Evolutionary conservation across 2,888 invertebrate genomes (phyloP).

Genomic region (Chrysomela aeneicollis): DNA sequence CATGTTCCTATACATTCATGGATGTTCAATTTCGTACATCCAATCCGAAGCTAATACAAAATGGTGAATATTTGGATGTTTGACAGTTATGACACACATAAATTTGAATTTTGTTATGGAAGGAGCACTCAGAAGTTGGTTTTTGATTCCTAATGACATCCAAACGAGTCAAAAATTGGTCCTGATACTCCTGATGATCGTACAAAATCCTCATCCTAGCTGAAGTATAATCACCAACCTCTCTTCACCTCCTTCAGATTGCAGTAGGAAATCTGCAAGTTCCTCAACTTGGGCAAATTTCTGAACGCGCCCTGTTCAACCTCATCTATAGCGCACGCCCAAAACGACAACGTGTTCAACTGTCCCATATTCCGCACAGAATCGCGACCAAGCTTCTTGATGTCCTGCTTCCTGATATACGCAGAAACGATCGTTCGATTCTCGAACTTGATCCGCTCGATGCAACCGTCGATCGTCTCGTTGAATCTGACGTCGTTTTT

Average conservation of each 20-base stretch:
- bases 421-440: conserved; percentile 31
- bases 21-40: too few species aligned
- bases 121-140: too few species aligned
- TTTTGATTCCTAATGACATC: too few species aligned
- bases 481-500: conserved; percentile 18
- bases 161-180: too few species aligned
- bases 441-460: conserved; percentile 36
- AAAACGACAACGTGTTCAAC: conserved; percentile 36
- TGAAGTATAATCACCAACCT: too few species aligned
- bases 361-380: conserved; percentile 40
- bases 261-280: conserved; percentile 30
- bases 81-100: too few species aligned
- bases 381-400: conserved; percentile 35
- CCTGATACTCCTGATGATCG: too few species aligned
- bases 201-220: too few species aligned
- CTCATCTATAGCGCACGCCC: conserved; percentile 24
- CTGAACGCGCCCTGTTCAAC: conserved; percentile 37
- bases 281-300: conserved; percentile 30
- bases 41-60: too few species aligned
- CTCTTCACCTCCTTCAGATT: conserved; percentile 32
- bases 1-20: too few species aligned
- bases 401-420: conserved; percentile 36
- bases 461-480: conserved; percentile 27
- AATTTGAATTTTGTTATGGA: too few species aligned
- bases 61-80: too few species aligned